phyloP scores from a whole-genome alignment of 2,888 invertebrate genomes.

The Perithous albicinctus region DNA sequence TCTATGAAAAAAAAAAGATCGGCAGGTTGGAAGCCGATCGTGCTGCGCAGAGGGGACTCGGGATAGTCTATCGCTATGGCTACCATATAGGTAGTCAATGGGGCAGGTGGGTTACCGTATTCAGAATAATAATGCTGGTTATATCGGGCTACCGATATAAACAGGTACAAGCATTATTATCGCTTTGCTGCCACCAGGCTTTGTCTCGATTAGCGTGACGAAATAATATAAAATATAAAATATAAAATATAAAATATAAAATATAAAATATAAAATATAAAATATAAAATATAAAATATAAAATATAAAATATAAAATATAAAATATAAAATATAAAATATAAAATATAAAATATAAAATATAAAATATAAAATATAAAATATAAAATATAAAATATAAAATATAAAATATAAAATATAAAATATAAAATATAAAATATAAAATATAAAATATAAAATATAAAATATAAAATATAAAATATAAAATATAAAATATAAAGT shows the following conservation, averaged over 20 bases:
- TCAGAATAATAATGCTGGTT: slow-evolving; percentile 59
- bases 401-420: too few relatives aligned
- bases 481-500: too few relatives aligned
- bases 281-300: background rate
- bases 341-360: too few relatives aligned
- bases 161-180: slow-evolving; percentile 43
- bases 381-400: too few relatives aligned
- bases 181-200: background rate
- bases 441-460: too few relatives aligned
- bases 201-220: background rate
- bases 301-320: too few relatives aligned
- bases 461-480: too few relatives aligned
- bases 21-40: slow-evolving; percentile 28
- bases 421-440: too few relatives aligned
- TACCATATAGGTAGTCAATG: slow-evolving; percentile 54
- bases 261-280: background rate
- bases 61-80: background rate
- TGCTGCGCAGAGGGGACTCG: background rate
- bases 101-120: slow-evolving; percentile 58
- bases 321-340: too few relatives aligned
- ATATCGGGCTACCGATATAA: slow-evolving; percentile 60
- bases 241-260: background rate
- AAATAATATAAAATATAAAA: background rate
- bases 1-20: slow-evolving; percentile 18
- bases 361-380: too few relatives aligned